A percentile compares a stretch with the other conserved stretches of the same genome.
These are phyloP conservation scores for Camponotus vicinus DNA, from an alignment of 1,140 invertebrate genomes.

Conservation along the genomic window DNA sequence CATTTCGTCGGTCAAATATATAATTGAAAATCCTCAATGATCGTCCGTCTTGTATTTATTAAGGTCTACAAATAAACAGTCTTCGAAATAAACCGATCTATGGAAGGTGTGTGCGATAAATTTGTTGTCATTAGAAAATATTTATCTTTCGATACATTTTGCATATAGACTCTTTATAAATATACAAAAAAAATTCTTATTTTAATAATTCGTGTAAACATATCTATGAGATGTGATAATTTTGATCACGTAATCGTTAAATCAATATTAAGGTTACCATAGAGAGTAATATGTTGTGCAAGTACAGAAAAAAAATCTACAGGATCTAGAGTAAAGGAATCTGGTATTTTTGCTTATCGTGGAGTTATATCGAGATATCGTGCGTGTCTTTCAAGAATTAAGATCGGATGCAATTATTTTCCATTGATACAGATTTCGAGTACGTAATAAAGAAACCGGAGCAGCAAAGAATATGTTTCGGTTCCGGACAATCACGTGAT, in stretches of 20 bases:
- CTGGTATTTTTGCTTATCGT: background rate
- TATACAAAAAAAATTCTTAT: background rate
- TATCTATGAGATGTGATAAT: background rate
- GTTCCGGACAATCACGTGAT: constrained; percentile 78
- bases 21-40: background rate
- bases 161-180: background rate
- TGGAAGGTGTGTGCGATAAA: background rate
- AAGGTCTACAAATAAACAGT: background rate
- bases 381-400: background rate
- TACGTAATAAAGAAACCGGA: constrained; percentile 77
- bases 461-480: constrained; percentile 81
- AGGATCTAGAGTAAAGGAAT: too few relatives aligned
- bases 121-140: background rate
- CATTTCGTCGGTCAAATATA: background rate
- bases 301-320: background rate
- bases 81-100: background rate
- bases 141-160: background rate
- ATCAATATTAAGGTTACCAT: constrained; percentile 15
- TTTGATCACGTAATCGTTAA: background rate
- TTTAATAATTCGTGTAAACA: background rate
- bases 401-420: background rate
- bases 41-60: background rate
- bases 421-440: constrained; percentile 61
- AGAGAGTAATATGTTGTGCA: background rate
- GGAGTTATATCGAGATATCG: background rate